Conservation (phyloP, 2,113 vertebrate species). For the Nibea albiflora region DNA sequence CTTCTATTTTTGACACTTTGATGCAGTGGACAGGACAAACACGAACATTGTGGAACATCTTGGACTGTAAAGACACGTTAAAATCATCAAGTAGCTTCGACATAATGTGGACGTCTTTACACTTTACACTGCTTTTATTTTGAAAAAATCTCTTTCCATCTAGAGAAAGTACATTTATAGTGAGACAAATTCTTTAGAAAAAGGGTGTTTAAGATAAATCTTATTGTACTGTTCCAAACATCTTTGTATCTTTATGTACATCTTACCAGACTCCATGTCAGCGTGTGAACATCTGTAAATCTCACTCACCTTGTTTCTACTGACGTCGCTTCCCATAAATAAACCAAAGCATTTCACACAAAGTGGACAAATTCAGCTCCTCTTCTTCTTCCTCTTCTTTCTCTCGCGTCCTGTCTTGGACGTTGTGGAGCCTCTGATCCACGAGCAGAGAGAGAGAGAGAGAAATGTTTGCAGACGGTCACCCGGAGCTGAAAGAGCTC, state of each 20-base stretch:
- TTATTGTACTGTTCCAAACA: not conserved
- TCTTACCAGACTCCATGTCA: not conserved
- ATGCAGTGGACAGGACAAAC: not conserved
- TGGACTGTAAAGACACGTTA: not conserved
- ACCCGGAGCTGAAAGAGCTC: not conserved
- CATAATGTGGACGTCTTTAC: too few relatives aligned
- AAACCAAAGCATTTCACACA: not conserved
- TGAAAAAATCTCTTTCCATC: not conserved
- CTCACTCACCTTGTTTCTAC: slow-evolving; percentile 61
- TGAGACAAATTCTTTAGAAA: not conserved
- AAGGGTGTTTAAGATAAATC: too few relatives aligned
- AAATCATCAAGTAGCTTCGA: not conserved
- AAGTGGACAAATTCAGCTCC: not conserved
- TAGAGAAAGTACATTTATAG: not conserved
- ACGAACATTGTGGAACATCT: not conserved
- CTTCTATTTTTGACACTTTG: slow-evolving; percentile 17
- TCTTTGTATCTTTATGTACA: not conserved
- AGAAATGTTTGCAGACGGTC: slow-evolving; percentile 4
- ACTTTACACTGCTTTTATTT: accelerated
- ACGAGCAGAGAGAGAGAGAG: not conserved
- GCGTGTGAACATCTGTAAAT: not conserved
- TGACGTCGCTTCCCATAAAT: slow-evolving; percentile 63
- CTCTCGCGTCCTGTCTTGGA: not conserved
- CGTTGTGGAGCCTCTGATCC: not conserved
- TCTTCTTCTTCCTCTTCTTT: not conserved